These are phyloP conservation scores for Nanorana parkeri DNA, from an alignment of 2,113 vertebrate species.

Conservation along the genomic window DNA sequence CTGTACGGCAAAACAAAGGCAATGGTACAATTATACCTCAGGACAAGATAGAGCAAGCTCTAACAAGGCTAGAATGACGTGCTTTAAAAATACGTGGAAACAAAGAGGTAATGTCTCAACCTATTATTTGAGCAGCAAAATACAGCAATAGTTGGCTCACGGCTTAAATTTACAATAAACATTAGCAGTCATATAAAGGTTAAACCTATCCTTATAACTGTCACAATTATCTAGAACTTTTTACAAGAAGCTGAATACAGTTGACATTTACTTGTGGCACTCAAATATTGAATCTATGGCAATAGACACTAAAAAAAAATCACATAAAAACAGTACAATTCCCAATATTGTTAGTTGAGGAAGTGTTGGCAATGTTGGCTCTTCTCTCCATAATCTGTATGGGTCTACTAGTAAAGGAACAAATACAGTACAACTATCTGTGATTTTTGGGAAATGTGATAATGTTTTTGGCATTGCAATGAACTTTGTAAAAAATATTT, in stretches of 20 bases:
- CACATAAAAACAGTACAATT: not conserved
- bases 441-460: too few relatives aligned
- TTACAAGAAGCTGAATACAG: not conserved
- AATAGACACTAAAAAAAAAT: not conserved
- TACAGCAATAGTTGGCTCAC: not conserved
- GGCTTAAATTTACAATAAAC: too few relatives aligned
- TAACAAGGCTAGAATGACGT: not conserved
- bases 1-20: not conserved
- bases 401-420: too few relatives aligned
- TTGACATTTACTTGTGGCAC: not conserved
- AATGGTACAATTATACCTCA: not conserved
- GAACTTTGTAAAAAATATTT: too few relatives aligned
- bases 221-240: not conserved
- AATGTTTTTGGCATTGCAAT: too few relatives aligned
- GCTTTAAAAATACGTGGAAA: not conserved
- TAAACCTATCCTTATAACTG: not conserved
- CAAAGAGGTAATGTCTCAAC: not conserved
- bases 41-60: conserved; percentile 1
- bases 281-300: not conserved
- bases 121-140: not conserved
- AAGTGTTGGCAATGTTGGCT: too few relatives aligned
- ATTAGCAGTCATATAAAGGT: not conserved
- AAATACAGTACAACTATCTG: too few relatives aligned
- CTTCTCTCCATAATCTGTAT: too few relatives aligned
- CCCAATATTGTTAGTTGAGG: too few relatives aligned